Evolutionary conservation across 2,888 invertebrate genomes (phyloP), one percentile per base, ranked within the genome.

Genomic region (Eristalis tenax): DNA sequence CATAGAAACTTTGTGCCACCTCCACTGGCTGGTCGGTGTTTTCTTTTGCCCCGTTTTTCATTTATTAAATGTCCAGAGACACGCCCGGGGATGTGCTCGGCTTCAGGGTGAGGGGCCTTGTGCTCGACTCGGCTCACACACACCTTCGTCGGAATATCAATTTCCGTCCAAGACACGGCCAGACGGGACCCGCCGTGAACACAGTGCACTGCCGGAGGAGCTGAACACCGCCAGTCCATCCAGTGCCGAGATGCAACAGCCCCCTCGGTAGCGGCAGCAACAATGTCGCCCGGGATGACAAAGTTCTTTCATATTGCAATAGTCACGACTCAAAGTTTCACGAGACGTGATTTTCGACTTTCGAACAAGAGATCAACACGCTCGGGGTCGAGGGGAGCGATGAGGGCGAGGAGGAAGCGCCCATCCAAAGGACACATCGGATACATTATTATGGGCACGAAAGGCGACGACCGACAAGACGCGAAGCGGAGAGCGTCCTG

Each of bases 281-380:
- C 83, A 71, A 43, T 74, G 77, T 59, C 59, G 65, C 50, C 43
- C 57, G 83, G 38, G 83, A 87, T 87, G 87, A 87, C 87, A 87
- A 87, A 87, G 87, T 87, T 87, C 79, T 80, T 83, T 88, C 87
- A 88, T 88, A 79, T 88, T 88, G 83, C 88, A 74, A 88, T 88
- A 84, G 88, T 88, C 88, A 88, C 88, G 88, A 88, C 80, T 77
- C 69, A 88, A 78, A 88, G 35, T 88, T 88, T 81, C 84, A 83
- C 70, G 84, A 74, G 88, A 88, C 88, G 88, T 88, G 88, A 84
- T 88, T 88, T 88, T 84, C 84, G 81, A 84, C 84, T 88, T 79
- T 70, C 73, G 83, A 87, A 83, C 79, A 83, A 83, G 83, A 76
- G 87, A 87, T 87, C 83, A 83, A 83, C 83, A 70, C 38, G 73